These are phyloP conservation scores for Trichacis sp. DNA, from an alignment of 2,888 invertebrate species.

Conservation along the genomic window DNA sequence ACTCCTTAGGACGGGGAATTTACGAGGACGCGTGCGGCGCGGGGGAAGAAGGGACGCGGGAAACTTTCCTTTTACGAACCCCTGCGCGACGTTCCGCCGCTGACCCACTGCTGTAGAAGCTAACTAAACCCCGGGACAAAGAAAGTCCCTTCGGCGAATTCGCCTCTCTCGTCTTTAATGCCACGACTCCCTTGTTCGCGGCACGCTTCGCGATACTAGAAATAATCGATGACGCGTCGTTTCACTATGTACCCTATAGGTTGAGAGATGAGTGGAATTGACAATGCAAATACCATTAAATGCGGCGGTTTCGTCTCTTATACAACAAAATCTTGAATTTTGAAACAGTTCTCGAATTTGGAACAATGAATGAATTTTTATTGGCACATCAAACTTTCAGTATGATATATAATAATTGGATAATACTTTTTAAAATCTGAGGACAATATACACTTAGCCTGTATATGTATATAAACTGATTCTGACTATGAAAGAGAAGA, in stretches of 20 bases:
- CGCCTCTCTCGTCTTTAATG: constrained; percentile 40
- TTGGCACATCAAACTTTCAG: too few species aligned
- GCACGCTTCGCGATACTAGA: constrained; percentile 47
- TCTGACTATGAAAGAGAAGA: too few species aligned
- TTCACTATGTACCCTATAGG: constrained; percentile 23
- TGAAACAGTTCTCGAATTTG: too few species aligned
- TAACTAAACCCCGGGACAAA: constrained; percentile 36
- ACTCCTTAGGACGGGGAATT: constrained; percentile 17
- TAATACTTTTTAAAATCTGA: too few species aligned
- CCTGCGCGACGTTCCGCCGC: constrained; percentile 29
- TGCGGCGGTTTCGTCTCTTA: too few species aligned
- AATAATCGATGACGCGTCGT: constrained; percentile 60
- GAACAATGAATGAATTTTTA: too few species aligned
- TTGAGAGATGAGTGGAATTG: constrained; percentile 22
- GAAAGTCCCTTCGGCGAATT: constrained; percentile 38
- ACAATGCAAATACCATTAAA: too few species aligned
- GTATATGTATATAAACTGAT: too few species aligned
- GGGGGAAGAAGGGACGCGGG: neutral
- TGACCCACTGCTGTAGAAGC: constrained; percentile 50
- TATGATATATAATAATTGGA: too few species aligned
- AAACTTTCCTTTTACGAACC: neutral
- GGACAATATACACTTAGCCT: too few species aligned
- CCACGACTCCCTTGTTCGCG: constrained; percentile 37
- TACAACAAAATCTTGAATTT: too few species aligned
- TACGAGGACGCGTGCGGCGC: constrained; percentile 4